These are phyloP conservation scores for Heterotilapia buettikoferi DNA, from an alignment of 2,113 vertebrate genomes.

Conservation along the genomic window DNA sequence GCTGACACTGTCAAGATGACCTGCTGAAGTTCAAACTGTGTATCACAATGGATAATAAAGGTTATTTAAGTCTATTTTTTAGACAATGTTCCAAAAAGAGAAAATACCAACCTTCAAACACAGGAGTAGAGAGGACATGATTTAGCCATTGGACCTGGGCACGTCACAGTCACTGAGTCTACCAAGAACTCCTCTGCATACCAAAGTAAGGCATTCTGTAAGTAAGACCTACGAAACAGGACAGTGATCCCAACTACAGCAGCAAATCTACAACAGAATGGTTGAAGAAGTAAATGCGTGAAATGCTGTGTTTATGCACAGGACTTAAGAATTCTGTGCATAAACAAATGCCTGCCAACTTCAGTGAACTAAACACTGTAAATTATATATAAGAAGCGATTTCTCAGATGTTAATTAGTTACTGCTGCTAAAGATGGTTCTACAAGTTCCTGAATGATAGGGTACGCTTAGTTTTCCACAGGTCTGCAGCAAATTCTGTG, in stretches of 20 bases:
- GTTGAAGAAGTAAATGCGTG: neutral
- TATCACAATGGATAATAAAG: no score
- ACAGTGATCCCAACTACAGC: neutral
- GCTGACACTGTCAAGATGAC: no score
- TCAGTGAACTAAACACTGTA: neutral
- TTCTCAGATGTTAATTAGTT: neutral
- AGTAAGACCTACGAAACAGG: no score
- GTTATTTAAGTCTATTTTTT: no score
- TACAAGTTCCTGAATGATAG: neutral
- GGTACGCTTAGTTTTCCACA: neutral
- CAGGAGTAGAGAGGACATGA: no score
- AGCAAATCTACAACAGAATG: neutral
- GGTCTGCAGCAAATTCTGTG: neutral
- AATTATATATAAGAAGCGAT: neutral
- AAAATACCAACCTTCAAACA: no score
- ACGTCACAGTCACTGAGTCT: no score
- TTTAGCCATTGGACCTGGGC: no score
- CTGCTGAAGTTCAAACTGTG: no score
- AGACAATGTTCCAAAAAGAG: no score
- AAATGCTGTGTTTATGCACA: neutral
- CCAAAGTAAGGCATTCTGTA: neutral
- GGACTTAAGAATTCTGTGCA: neutral
- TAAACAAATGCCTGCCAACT: fast-evolving
- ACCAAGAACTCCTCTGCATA: neutral
- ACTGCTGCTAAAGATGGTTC: no score